Percentiles rank a stretch among this genome's conserved stretches.
Evolutionary conservation across 2,113 vertebrate species (phyloP).

Genomic region (cat (Felis catus)): F.catus_Fca126_mat1.0 CM031416.1:139790501-139791000

Average conservation of each 20-base stretch:
- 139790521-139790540: neutral
- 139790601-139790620: neutral
- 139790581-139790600: neutral
- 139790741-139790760: neutral
- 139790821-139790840: constrained; percentile 64
- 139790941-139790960: constrained; percentile 40
- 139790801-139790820: neutral
- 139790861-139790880: neutral
- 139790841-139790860: constrained; percentile 18
- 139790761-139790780: constrained; percentile 37
- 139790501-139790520: neutral
- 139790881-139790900: constrained; percentile 30
- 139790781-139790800: neutral
- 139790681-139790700: neutral
- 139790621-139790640: neutral
- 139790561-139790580: neutral
- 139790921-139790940: neutral
- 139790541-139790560: neutral
- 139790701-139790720: neutral
- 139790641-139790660: constrained; percentile 5
- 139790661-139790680: neutral
- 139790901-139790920: constrained; percentile 59
- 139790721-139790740: neutral
- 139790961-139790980: constrained; percentile 60
- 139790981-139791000: constrained; percentile 51